Base-by-base conservation (phyloP, 2,113 vertebrate species). In the Leptobrachium leishanense region DNA sequence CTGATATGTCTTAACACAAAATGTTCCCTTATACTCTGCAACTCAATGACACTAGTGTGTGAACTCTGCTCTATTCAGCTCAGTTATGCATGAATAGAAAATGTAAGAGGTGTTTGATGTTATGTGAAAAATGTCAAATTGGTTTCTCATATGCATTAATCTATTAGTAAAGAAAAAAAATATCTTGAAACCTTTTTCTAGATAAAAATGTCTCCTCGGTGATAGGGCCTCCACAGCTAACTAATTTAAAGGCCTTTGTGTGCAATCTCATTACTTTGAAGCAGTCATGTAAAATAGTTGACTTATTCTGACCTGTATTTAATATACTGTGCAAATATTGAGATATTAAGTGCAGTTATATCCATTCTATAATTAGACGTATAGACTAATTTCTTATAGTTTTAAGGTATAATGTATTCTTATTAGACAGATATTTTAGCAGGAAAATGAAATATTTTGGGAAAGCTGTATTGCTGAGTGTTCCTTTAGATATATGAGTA, bases 161-260 rank as follows among this genome's bases (percentile, higher is more conserved):
- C 88, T 91, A 88, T 90, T 92, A 91, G 89, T 89, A 92, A 93
- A 92, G 87, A 90, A 88, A 31, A 90, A 91, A 92, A 91, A 65
- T 43, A 88, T 91, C 88, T 88, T 88, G 89, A 84, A 86, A 84
- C 85, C 89, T 91, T 89, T 83, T 79, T 83, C 88, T 90, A 74
- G 64, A 71, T 89, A 84, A 86, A 4, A 88, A 85, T 83, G 83
- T 89, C 84, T 90, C 84, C 88, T 90, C 89, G 85, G 86, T 85
- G 85, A 86, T 88, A 89, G 82, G 88, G 90, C 83, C 43, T 11
- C 75, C 53, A 7, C 81, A 86, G 85, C 88, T 90, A 90, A 86
- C 84, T 64, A 67, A 90, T 86, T 89, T 82, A 11, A 78, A 90
- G 84, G 82, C 85, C 89, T 88, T 83, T 72, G 78, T 85, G 83